phyloP scores from a whole-genome alignment of 92 coral and sea anemone genomes.

The Paragorgia papillata region DNA sequence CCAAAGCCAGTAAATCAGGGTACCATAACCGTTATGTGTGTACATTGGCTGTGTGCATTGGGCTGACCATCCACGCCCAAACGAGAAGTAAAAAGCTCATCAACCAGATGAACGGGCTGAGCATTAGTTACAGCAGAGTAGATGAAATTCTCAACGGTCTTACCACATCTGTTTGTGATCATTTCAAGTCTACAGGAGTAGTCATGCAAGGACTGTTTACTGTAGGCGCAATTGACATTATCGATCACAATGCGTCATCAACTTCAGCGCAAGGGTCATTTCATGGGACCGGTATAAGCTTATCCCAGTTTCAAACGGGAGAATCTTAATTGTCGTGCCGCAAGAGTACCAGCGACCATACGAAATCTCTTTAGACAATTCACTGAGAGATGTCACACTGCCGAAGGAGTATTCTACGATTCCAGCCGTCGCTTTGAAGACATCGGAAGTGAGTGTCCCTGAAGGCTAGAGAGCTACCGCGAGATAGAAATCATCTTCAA shows the following conservation, averaged over 20 bases:
- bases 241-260: conserved; percentile 21
- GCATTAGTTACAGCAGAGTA: conserved; percentile 19
- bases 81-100: conserved; percentile 21
- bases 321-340: neutral
- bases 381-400: neutral
- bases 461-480: conserved; percentile 25
- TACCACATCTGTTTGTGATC: conserved; percentile 12
- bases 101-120: conserved; percentile 3
- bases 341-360: neutral
- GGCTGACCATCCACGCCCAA: neutral
- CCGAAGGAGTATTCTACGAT: conserved; percentile 16
- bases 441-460: conserved; percentile 37
- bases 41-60: conserved; percentile 13
- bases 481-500: neutral
- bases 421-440: conserved; percentile 22
- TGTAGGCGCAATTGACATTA: conserved; percentile 24
- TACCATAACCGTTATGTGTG: neutral
- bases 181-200: conserved; percentile 8
- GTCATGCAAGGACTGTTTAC: conserved; percentile 4
- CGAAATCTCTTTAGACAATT: neutral
- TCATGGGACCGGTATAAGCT: conserved; percentile 37
- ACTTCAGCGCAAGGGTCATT: conserved; percentile 3
- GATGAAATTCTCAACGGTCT: neutral
- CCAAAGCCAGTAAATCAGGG: neutral
- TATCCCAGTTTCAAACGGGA: conserved; percentile 3